Evolutionary conservation across 2,797 vertebrate genomes (phyloP), one percentile per base, ranked within the genome.

Genomic region (Rhinichthys osculus): DNA sequence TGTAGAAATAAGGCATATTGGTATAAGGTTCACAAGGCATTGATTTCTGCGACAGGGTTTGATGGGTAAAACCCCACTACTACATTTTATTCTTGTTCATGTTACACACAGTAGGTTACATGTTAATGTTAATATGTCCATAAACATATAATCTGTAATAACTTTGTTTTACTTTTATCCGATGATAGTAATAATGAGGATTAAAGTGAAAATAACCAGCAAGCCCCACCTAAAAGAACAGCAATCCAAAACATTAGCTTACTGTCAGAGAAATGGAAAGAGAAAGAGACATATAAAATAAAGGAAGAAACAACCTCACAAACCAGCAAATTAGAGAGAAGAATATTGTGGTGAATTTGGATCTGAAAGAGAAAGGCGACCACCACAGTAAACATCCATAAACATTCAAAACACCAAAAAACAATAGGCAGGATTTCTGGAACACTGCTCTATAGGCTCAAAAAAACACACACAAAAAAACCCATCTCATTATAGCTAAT

Each of bases 401-500:
- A 92, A 93, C 94, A 95, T 91, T 92, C 92, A 92, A 93, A 94
- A 95, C 93, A 94, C 92, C 93, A 92, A 91, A 93, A 94, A 91
- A 93, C 92, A 86, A 80, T 9, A 78, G 89, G 90, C 93, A 93
- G 91, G 92, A 92, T 95, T 91, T 91, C 90, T 91, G 91, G 91
- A 94, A 94, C 94, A 95, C 95, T 95, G 90, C 93, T 93, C 94
- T 93, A 92, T 93, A 47, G 44, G 91, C 54, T 47, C 44, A 14
- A 47, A 4, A 42, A 42, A 42, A 42, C 7, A 42, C 3, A 4
- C 3, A 35, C 35, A 44, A 64, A 93, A n/a, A 94, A 95, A 94
- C 7, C 7, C 95, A 94, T 95, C 95, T 95, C 93, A 95, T 96
- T 95, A 95, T 92, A 93, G 92, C 93, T 96, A 95, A 95, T 94